phyloP scores from a whole-genome alignment of 2,797 vertebrate genomes.

The Ptychadena robeensis region DNA sequence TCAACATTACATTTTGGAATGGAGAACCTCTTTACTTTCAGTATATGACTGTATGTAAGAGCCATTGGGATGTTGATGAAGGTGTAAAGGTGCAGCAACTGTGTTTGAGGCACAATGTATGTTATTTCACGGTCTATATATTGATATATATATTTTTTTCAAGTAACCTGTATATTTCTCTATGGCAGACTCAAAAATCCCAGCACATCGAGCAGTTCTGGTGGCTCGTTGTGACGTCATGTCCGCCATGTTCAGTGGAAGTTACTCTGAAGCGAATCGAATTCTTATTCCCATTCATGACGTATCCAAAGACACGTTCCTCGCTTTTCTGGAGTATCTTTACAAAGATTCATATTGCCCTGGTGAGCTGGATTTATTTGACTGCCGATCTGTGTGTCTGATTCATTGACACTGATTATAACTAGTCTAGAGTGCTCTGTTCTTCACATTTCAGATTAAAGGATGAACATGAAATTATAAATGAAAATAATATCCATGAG shows the following conservation, averaged over 20 bases:
- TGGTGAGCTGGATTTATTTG: slow-evolving; percentile 75
- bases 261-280: slow-evolving; percentile 90
- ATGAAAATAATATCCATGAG: no score
- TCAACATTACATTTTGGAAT: no score
- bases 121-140: no score
- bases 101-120: no score
- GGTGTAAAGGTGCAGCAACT: no score
- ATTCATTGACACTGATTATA: neutral
- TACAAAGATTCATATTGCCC: slow-evolving; percentile 96
- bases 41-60: no score
- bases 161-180: neutral
- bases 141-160: neutral
- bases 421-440: no score
- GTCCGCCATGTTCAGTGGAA: slow-evolving; percentile 98
- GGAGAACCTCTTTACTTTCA: no score
- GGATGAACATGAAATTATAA: no score
- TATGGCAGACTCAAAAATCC: slow-evolving; percentile 82
- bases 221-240: slow-evolving; percentile 95
- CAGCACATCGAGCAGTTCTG: slow-evolving; percentile 91
- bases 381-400: neutral
- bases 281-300: slow-evolving; percentile 91
- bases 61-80: no score
- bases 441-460: neutral
- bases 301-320: slow-evolving; percentile 95
- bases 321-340: slow-evolving; percentile 94